Conservation (phyloP, 2,888 invertebrate species). For the Oxyteleia sp. region DNA sequence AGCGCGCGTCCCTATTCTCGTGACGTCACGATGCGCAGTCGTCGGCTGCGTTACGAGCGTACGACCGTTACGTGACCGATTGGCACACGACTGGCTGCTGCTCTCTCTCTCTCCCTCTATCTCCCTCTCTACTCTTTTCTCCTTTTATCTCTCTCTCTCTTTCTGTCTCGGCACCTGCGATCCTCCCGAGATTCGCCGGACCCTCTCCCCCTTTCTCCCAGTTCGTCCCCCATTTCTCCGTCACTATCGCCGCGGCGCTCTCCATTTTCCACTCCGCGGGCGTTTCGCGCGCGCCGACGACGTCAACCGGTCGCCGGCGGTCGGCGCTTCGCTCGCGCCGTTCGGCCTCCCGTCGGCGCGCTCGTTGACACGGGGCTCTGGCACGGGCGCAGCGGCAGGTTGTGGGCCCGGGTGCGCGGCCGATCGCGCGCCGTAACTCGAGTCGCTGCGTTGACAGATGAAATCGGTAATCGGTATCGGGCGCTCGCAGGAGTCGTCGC, state of each 20-base stretch:
- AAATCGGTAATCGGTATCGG: constrained; percentile 77
- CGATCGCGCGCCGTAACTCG: constrained; percentile 8
- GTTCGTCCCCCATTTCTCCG: constrained; percentile 31
- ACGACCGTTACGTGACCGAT: constrained; percentile 87
- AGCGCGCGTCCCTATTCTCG: constrained; percentile 67
- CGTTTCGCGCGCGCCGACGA: constrained; percentile 58
- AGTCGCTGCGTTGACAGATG: constrained; percentile 30
- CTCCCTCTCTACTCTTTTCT: constrained; percentile 25
- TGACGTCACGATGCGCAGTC: constrained; percentile 73
- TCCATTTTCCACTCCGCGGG: constrained; percentile 63
- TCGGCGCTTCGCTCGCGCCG: constrained; percentile 13
- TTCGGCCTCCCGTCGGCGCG: constrained; percentile 10
- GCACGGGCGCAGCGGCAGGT: too few relatives aligned
- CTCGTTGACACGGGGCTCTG: constrained; percentile 13
- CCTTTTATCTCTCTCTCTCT: constrained; percentile 12
- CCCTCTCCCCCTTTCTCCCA: constrained; percentile 22
- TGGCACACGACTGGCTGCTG: constrained; percentile 81
- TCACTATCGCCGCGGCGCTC: constrained; percentile 46
- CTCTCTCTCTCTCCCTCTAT: constrained; percentile 12
- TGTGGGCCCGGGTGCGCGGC: constrained; percentile 5
- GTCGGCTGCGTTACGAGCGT: constrained; percentile 83
- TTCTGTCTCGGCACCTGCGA: constrained; percentile 50
- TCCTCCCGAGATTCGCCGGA: constrained; percentile 66
- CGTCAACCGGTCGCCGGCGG: constrained; percentile 19
- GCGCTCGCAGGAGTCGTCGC: constrained; percentile 82